Base-by-base conservation (phyloP, 2,888 invertebrate species). In the Nipponacmea schrenckii region DNA sequence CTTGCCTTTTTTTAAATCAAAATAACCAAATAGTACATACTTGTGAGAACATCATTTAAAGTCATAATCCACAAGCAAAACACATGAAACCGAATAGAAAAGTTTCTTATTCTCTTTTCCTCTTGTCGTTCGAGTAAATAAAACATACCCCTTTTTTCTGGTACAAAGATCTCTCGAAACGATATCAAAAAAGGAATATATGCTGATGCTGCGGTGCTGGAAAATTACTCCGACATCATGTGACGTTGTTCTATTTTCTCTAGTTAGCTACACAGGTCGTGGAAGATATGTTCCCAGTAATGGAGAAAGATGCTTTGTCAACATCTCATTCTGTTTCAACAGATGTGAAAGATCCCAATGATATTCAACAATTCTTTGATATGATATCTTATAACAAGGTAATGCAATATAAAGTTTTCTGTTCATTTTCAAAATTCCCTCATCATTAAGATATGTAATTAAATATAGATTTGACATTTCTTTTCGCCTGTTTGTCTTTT, bases 341-440 rank as follows among this genome's bases (percentile, higher is more conserved):
- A 0, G 81, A 82, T 24, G 85, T 88, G 27, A 75, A 77, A 20
- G 80, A 86, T 69, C 86, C 86, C 1, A 82, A 85, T 71, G 86
- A 88, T 67, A 88, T 88, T 44, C 82, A 84, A 7, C 84, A 85
- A 56, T 81, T 77, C 12, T 88, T 87, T 71, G 87, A 88, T 76
- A 78, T 82, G 15, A 88, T 88, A 26, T 87, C 87, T 1, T 88
- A 88, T 71, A 85, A 84, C 73, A 88, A 88, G 84, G 88, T 87
- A 74, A 64, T 50, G 20, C n/a, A n/a, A n/a, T n/a, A n/a, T 17
- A 26, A 39, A 14, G 64, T 63, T 63, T 12, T 24, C n/a, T 14
- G 14, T 26, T 17, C 17, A 17, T 64, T 64, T 64, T 14, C 44
- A 31, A 31, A 31, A 31, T 7, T 31, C 7, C 31, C 5, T 31